Percentiles rank a stretch among this genome's conserved stretches.
Conservation (phyloP, 92 coral and sea anemone species). For the Siderastrea radians region DNA sequence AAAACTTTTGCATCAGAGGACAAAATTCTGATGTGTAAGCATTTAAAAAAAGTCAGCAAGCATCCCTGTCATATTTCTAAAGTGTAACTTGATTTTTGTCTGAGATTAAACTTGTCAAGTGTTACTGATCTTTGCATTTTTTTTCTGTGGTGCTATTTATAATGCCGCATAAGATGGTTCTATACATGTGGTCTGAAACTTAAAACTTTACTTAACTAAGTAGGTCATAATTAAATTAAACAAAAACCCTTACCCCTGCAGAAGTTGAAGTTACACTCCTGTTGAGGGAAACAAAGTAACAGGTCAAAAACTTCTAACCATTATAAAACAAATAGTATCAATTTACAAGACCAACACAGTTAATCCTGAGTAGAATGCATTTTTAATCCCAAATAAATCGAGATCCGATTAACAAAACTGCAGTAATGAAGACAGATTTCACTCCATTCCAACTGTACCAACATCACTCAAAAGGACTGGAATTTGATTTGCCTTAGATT, state of each 20-base stretch:
- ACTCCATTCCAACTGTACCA: neutral
- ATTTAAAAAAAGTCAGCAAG: no score
- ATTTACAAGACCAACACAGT: conserved; percentile 8
- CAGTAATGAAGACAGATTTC: neutral
- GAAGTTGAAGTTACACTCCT: conserved; percentile 1
- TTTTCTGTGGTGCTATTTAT: no score
- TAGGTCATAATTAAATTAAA: no score
- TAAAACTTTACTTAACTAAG: no score
- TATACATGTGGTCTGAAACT: no score
- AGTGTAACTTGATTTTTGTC: no score
- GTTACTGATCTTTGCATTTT: no score
- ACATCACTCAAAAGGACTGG: neutral
- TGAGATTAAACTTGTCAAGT: no score
- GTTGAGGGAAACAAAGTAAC: neutral
- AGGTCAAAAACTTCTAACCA: neutral
- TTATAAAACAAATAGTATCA: neutral
- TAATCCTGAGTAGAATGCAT: conserved; percentile 13
- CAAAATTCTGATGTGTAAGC: no score
- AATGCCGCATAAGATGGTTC: no score
- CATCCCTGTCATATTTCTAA: no score
- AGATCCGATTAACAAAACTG: neutral
- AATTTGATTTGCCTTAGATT: neutral
- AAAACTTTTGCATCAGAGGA: no score
- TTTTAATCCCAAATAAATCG: neutral
- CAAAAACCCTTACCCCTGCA: neutral